Conservation (phyloP, 2,113 vertebrate genomes). For the Thamnaconus septentrionalis region DNA sequence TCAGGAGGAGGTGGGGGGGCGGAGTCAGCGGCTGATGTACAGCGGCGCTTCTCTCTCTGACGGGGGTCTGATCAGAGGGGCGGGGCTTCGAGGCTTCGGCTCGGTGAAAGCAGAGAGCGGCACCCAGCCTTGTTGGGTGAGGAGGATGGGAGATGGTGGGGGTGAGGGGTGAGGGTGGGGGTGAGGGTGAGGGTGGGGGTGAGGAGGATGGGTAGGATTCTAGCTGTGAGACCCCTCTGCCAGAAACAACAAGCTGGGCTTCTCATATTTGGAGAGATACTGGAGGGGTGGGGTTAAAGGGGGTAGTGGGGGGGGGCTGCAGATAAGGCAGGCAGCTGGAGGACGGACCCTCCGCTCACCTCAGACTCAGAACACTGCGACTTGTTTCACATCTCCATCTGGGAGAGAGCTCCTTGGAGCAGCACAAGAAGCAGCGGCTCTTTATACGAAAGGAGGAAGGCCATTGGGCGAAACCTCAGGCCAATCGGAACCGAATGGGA, state of each 20-base stretch:
- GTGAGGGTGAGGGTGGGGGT: constrained; percentile 34
- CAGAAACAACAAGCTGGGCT: constrained; percentile 77
- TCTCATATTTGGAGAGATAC: constrained; percentile 79
- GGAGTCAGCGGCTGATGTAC: constrained; percentile 23
- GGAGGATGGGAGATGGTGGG: constrained; percentile 32
- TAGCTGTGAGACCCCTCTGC: constrained; percentile 50
- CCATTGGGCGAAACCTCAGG: no score
- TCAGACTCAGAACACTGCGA: constrained; percentile 33
- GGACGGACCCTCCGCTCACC: constrained; percentile 45
- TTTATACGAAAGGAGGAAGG: no score
- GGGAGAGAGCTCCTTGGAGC: constrained; percentile 31
- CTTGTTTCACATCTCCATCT: constrained; percentile 49
- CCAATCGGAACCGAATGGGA: no score
- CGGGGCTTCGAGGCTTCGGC: no score
- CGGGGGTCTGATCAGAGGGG: not conserved
- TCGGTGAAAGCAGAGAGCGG: no score
- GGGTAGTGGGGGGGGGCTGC: constrained; percentile 29
- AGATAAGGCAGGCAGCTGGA: constrained; percentile 52
- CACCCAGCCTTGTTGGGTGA: no score
- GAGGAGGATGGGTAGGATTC: constrained; percentile 12
- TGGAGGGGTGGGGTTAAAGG: constrained; percentile 37
- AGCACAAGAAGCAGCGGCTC: constrained; percentile 37
- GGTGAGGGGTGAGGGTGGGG: constrained; percentile 36
- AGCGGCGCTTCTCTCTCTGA: constrained; percentile 28
- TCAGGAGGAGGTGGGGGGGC: constrained; percentile 23